These are phyloP conservation scores for Hyla sarda DNA, from an alignment of 2,113 vertebrate species.

Conservation along the genomic window DNA sequence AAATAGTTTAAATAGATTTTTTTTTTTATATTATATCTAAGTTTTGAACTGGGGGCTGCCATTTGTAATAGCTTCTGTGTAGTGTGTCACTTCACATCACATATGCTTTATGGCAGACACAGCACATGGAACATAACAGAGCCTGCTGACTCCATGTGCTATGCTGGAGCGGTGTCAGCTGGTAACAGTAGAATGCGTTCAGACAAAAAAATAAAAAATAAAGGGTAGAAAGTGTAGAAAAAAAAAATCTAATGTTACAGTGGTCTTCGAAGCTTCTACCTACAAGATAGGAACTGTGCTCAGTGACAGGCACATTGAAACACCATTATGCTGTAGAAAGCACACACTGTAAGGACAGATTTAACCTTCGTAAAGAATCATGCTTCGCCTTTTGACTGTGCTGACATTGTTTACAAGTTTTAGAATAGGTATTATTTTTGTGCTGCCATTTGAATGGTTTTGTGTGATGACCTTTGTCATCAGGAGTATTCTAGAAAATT, in stretches of 20 bases:
- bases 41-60: too few species aligned
- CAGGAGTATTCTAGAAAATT: constrained; percentile 78
- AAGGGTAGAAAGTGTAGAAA: constrained; percentile 77
- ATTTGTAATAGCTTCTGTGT: too few species aligned
- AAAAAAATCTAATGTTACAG: constrained; percentile 81
- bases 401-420: constrained; percentile 83
- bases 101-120: too few species aligned
- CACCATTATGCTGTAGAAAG: constrained; percentile 89
- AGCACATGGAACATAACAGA: too few species aligned
- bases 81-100: too few species aligned
- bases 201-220: constrained; percentile 61
- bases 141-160: too few species aligned
- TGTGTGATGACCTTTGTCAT: constrained; percentile 75
- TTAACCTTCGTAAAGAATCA: constrained; percentile 85
- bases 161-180: too few species aligned
- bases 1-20: too few species aligned
- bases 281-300: constrained; percentile 76
- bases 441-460: constrained; percentile 77
- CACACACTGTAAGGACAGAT: constrained; percentile 88
- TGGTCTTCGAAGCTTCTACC: constrained; percentile 76
- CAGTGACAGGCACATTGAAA: constrained; percentile 90
- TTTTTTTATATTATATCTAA: too few species aligned
- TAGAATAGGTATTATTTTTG: constrained; percentile 86
- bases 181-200: constrained; percentile 56
- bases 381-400: constrained; percentile 72